Conservation (phyloP, 2,888 invertebrate species). For the Plusia festucae region DNA sequence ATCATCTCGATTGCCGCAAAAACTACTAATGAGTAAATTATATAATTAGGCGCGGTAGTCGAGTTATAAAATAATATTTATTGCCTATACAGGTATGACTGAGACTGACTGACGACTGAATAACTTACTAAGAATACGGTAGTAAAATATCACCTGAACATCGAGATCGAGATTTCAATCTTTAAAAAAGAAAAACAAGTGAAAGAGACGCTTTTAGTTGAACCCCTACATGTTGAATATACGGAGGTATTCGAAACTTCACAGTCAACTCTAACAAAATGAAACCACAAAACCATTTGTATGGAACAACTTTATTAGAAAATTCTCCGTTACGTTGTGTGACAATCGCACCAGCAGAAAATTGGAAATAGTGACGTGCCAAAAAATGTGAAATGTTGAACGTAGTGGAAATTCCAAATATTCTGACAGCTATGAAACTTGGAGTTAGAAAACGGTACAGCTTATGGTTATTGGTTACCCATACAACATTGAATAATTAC, state of each 20-base stretch:
- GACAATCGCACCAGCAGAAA: slow-evolving; percentile 60
- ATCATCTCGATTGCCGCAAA: slow-evolving; percentile 16
- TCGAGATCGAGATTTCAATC: not conserved
- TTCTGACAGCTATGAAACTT: slow-evolving; percentile 11
- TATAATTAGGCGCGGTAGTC: not conserved
- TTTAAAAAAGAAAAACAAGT: slow-evolving; percentile 31
- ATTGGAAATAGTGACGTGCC: slow-evolving; percentile 69
- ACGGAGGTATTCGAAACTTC: slow-evolving; percentile 31
- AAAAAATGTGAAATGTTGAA: slow-evolving; percentile 53
- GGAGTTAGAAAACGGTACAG: not conserved
- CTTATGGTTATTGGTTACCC: not conserved
- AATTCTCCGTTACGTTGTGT: slow-evolving; percentile 53
- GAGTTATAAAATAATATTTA: too few species aligned
- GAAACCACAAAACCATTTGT: slow-evolving; percentile 54
- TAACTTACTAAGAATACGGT: slow-evolving; percentile 14
- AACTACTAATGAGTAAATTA: slow-evolving; percentile 7
- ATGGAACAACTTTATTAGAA: slow-evolving; percentile 62
- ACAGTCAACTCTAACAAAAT: slow-evolving; percentile 45
- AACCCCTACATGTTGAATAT: slow-evolving; percentile 34
- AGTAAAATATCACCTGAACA: slow-evolving; percentile 18
- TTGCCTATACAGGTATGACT: too few species aligned
- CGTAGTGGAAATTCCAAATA: slow-evolving; percentile 27
- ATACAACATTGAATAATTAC: not conserved
- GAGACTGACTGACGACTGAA: too few species aligned
- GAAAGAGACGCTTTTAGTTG: slow-evolving; percentile 28